phyloP scores from a whole-genome alignment of 2,888 invertebrate genomes.

The Salpingus planirostris region DNA sequence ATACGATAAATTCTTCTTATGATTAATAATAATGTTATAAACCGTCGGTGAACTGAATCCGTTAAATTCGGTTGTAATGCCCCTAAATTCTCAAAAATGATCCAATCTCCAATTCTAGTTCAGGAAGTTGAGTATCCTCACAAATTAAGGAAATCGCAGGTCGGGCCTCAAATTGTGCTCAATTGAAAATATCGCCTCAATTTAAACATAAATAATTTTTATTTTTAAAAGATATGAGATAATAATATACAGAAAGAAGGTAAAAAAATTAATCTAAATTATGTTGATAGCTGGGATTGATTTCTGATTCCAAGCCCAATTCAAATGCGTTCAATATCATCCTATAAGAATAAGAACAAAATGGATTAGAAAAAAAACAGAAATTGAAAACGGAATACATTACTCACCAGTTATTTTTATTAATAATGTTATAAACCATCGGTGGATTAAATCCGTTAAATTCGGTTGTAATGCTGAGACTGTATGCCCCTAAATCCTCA shows the following conservation, averaged over 20 bases:
- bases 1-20: constrained; percentile 51
- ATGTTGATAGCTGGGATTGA: too few relatives aligned
- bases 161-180: constrained; percentile 89
- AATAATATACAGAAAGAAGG: too few relatives aligned
- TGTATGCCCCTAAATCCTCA: constrained; percentile 97
- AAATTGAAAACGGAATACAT: too few relatives aligned
- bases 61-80: constrained; percentile 93
- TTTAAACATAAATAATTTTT: too few relatives aligned
- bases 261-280: too few relatives aligned
- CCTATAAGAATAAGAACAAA: too few relatives aligned
- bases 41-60: constrained; percentile 78
- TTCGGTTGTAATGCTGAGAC: constrained; percentile 80
- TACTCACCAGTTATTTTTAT: constrained; percentile 49
- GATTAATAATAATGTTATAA: constrained; percentile 51
- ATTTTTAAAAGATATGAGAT: too few relatives aligned
- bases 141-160: constrained; percentile 83
- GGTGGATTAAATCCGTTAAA: constrained; percentile 92
- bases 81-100: constrained; percentile 92
- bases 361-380: too few relatives aligned
- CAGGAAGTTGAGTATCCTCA: constrained; percentile 58
- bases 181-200: too few relatives aligned
- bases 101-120: constrained; percentile 77
- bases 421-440: constrained; percentile 55
- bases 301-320: too few relatives aligned
- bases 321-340: too few relatives aligned